Evolutionary conservation across 2,888 invertebrate genomes (phyloP), one percentile per base, ranked within the genome.

Genomic region (Idaea biselata): DNA sequence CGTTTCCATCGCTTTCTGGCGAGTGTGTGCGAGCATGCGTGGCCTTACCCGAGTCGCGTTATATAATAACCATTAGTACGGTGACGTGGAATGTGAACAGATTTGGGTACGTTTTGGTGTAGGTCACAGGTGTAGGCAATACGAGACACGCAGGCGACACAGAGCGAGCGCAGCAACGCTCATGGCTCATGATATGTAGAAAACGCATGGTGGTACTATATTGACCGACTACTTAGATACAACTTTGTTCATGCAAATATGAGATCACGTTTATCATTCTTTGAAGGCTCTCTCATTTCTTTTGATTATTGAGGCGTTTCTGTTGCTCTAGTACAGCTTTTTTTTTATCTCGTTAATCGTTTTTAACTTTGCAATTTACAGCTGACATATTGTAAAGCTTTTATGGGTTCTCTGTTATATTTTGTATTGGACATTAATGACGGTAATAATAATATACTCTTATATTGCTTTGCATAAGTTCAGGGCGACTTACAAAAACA

Each of bases 91-190:
- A 72, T 75, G 73, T 69, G 73, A 69, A 67, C 70, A 76, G 73
- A 75, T 79, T 78, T 79, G 75, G 75, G 70, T 73, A 78, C 75
- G 74, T 74, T 78, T 76, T 78, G 78, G 83, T 80, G 76, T 76
- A 78, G 80, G 85, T 80, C 83, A 82, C 83, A 83, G 80, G 83
- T 84, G 84, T 81, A 83, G 78, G 83, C 81, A 71, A 78, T 78
- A 77, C 87, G 86, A 89, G 89, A 89, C 88, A 88, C 77, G 79
- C 83, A 82, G 89, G 89, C 88, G 89, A 84, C 88, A 82, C 11
- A 44, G 44, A 6, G 44, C 44, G 44, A 44, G 44, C 44, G 44
- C 44, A 44, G 78, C 75, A 78, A 73, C 76, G 73, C 76, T 79
- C 74, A 77, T 77, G 79, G 77, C 74, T 25, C 25, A 25, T 25